Conservation (phyloP, 2,113 vertebrate genomes). For the Xyrauchen texanus region DNA sequence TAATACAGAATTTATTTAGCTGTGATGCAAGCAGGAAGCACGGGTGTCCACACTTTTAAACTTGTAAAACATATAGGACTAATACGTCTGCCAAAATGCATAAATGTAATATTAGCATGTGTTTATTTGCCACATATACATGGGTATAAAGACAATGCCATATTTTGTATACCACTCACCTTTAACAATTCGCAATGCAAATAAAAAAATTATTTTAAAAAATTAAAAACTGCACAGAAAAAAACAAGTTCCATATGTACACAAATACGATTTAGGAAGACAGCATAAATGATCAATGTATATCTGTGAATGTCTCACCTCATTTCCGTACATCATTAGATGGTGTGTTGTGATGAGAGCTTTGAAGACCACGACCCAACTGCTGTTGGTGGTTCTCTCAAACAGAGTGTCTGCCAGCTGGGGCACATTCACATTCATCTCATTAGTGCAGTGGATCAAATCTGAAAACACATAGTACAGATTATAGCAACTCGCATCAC, state of each 20-base stretch:
- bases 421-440: slow-evolving; percentile 78
- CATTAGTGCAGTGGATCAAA: slow-evolving; percentile 79
- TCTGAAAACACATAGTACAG: slow-evolving; percentile 55
- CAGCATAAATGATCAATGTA: neutral
- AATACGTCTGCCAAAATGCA: too few relatives aligned
- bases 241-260: too few relatives aligned
- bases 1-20: neutral
- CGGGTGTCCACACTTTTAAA: neutral
- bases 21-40: neutral
- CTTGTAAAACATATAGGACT: too few relatives aligned
- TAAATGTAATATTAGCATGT: neutral
- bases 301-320: slow-evolving; percentile 61
- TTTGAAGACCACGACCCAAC: slow-evolving; percentile 80
- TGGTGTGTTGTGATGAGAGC: slow-evolving; percentile 78
- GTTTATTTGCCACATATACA: too few relatives aligned
- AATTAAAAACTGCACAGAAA: too few relatives aligned
- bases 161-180: too few relatives aligned
- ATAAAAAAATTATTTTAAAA: too few relatives aligned
- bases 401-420: slow-evolving; percentile 78
- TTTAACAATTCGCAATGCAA: too few relatives aligned
- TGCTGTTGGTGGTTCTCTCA: slow-evolving; percentile 76
- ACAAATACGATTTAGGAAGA: too few relatives aligned
- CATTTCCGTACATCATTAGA: slow-evolving; percentile 79
- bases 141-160: too few relatives aligned
- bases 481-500: slow-evolving; percentile 3